A percentile compares a stretch with the other conserved stretches of the same genome.
Conservation (phyloP, 2,797 vertebrate genomes). For the Karalla daura region DNA sequence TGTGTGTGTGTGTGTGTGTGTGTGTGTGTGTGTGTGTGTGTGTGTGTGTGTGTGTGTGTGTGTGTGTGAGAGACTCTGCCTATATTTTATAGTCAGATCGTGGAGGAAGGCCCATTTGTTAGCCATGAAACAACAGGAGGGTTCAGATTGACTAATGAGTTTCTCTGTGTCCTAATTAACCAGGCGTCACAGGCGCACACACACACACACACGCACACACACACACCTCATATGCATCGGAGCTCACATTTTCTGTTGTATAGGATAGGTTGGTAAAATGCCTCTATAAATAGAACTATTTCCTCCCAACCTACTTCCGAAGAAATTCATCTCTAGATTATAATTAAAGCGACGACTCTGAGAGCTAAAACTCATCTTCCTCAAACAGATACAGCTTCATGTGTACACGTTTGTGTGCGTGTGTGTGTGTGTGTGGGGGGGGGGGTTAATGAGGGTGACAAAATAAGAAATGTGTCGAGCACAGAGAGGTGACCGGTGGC, state of each 20-base stretch:
- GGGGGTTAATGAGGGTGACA: conserved; percentile 68
- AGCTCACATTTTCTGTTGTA: conserved; percentile 57
- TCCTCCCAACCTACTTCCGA: conserved; percentile 86
- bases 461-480: conserved; percentile 51
- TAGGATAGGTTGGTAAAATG: conserved; percentile 77
- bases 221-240: conserved; percentile 21
- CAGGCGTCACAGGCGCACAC: conserved; percentile 73
- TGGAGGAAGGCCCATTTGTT: conserved; percentile 81
- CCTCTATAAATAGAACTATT: conserved; percentile 84
- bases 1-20: conserved; percentile 22
- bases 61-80: conserved; percentile 40
- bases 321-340: conserved; percentile 87
- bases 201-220: conserved; percentile 20
- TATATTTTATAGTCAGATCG: conserved; percentile 82
- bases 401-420: conserved; percentile 11
- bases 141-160: conserved; percentile 89
- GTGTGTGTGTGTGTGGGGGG: conserved; percentile 35
- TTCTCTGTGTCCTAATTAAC: conserved; percentile 89
- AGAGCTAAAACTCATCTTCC: conserved; percentile 79
- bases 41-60: conserved; percentile 21
- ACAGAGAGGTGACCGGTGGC: conserved; percentile 50
- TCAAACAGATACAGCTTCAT: conserved; percentile 47
- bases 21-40: conserved; percentile 23
- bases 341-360: conserved; percentile 87
- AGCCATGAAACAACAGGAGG: conserved; percentile 86